These are phyloP conservation scores for Alentia gelatinosa DNA, from an alignment of 2,888 invertebrate species.

Conservation along the genomic window DNA sequence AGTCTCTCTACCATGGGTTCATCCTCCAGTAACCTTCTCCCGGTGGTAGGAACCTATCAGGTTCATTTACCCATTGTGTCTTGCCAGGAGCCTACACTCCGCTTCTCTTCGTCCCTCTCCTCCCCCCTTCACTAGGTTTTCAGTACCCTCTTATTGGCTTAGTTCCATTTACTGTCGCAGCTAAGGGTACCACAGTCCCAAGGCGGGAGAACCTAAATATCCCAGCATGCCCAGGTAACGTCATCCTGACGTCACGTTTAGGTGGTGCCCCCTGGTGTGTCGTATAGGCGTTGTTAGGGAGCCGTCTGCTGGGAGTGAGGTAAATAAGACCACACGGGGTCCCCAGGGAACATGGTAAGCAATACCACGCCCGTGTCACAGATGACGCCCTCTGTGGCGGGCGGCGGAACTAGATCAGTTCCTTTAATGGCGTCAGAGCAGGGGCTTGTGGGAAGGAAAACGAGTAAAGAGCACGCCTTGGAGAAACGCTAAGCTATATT, in stretches of 20 bases:
- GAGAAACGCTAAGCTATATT: too few relatives aligned
- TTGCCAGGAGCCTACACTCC: background rate
- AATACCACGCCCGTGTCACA: background rate
- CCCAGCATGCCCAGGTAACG: too few relatives aligned
- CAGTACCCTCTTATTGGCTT: background rate
- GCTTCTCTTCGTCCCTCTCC: background rate
- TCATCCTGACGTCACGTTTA: too few relatives aligned
- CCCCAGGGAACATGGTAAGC: conserved; percentile 1
- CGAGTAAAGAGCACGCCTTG: too few relatives aligned
- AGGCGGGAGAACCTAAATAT: background rate
- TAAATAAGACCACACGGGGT: background rate
- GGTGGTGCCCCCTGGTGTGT: background rate
- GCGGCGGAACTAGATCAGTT: background rate
- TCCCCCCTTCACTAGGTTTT: background rate
- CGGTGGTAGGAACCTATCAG: too few relatives aligned
- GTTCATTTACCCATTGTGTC: background rate
- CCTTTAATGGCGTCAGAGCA: background rate
- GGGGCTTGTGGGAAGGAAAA: background rate
- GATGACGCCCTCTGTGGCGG: background rate
- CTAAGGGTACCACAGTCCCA: background rate
- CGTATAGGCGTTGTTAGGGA: background rate
- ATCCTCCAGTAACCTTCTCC: background rate
- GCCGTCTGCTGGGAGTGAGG: background rate
- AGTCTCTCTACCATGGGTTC: background rate
- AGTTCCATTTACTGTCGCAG: background rate